Base-by-base conservation (phyloP, 2,113 vertebrate genomes). In the Cynopterus brachyotis region DNA sequence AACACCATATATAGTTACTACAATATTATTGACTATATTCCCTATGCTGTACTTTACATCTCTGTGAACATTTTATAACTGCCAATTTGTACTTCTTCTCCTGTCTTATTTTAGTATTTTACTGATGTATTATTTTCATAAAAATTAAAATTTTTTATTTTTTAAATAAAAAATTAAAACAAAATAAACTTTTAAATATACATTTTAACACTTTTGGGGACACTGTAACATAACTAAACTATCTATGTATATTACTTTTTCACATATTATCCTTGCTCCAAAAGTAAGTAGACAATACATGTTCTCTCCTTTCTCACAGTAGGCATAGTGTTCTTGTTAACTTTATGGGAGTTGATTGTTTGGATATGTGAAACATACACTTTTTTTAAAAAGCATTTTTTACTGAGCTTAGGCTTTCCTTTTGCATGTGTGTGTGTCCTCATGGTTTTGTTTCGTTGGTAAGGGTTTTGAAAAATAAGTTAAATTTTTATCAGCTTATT, bases 151-250 rank as follows among this genome's bases (percentile, higher is more conserved):
- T 16, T 50, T 50, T 16, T 50, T 50, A 50, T 50, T 16, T 50
- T 50, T 59, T 59, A 59, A 24, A 30, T 60, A 73, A 93, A 89
- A 85, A 53, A 50, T 78, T 64, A 37, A 76, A 79, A 83, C 57
- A 70, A 86, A 62, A 86, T 84, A 92, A 93, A 85, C 53, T 76
- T 91, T 66, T 62, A 75, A 95, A 90, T 47, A 82, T 17, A 24
- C 22, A 62, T 75, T 37, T 91, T 89, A 97, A 95, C 26, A 79
- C n/a, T 87, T 96, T 50, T 9, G 0, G 26, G 32, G 40, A 79
- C 4, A 91, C 37, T 85, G n/a, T 87, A 92, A 85, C 26, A 50
- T 82, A 82, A 76, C 15, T 57, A 86, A 1, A 87, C 42, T 70
- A 73, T 81, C 62, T 64, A 70, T 47, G 5, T 66, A 37, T 59